Evolutionary conservation across 2,888 invertebrate genomes (phyloP), one percentile per base, ranked within the genome.

Genomic region (Acanthopleura granulata): DNA sequence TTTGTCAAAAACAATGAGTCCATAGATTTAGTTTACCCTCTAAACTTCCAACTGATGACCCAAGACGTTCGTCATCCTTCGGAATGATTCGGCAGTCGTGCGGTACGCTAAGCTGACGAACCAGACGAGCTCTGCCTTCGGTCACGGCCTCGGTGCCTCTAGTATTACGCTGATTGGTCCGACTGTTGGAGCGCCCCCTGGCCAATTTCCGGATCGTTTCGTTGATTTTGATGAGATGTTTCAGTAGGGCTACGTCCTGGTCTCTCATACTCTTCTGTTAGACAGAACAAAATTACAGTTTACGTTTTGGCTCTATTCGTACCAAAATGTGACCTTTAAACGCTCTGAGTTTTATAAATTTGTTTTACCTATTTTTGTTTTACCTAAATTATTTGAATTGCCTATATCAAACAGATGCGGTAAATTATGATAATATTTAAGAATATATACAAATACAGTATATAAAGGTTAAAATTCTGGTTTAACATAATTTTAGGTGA

Each of bases 201-300:
- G 79, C 75, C 22, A 81, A 50, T 62, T 76, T 79, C 62, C 74
- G 62, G 72, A 81, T 81, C 30, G 76, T 78, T 49, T 81, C 81
- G 70, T 78, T 79, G 71, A 81, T 81, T 49, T 72, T 74, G 62
- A 81, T 77, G 61, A 81, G 74, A 73, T 81, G 81, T 57, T 77
- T 71, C 78, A 81, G 77, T 62, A 81, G 73, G 22, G 79, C 78
- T 12, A 81, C 77, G 72, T 81, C 81, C 66, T 81, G 81, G 49
- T 78, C 79, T 49, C 81, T 77, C 22, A 81, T 76, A 27, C 79
- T 78, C 75, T 78, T 78, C 81, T 81, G 76, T 3, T 27, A 61
- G 57, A 57, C 6, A n/a, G 22, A 57, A 57, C 12, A 57, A n/a
- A 57, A 57, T 57, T 40, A 9, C 40, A 40, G 4, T 40, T 40